Evolutionary conservation across 2,888 invertebrate species (phyloP).

Genomic region (Polylopha cassiicola): DNA sequence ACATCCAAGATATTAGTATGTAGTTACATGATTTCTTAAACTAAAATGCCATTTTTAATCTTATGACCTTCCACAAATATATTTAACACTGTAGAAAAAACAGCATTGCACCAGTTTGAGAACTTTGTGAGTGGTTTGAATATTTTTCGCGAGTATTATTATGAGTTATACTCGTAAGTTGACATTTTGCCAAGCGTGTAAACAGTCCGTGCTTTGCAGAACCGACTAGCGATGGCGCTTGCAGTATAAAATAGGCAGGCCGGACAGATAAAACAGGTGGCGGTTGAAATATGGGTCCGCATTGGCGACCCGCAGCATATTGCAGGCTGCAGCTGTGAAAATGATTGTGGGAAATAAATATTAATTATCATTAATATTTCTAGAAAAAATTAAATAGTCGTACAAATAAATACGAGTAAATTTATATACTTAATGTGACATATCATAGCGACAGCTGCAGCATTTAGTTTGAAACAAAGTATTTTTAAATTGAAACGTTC

Average conservation of each 20-base stretch:
- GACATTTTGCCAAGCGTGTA: constrained; percentile 21
- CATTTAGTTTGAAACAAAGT: too few species aligned
- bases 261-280: constrained; percentile 63
- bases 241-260: constrained; percentile 48
- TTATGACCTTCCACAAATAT: neutral
- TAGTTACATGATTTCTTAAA: too few species aligned
- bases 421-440: too few species aligned
- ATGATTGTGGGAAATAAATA: too few species aligned
- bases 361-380: too few species aligned
- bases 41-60: too few species aligned
- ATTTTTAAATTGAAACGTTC: too few species aligned
- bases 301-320: constrained; percentile 45
- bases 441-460: too few species aligned
- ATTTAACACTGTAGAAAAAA: constrained; percentile 11
- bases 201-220: constrained; percentile 19
- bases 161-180: constrained; percentile 19
- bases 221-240: constrained; percentile 41
- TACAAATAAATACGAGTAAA: too few species aligned
- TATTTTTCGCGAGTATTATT: too few species aligned
- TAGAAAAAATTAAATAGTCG: too few species aligned
- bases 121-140: constrained; percentile 12
- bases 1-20: too few species aligned
- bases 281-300: constrained; percentile 61
- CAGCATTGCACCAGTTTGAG: constrained; percentile 17
- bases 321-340: constrained; percentile 43